These are phyloP conservation scores for Lordiphosa fenestrarum DNA, from an alignment of 2,888 invertebrate genomes.

Conservation along the genomic window DNA sequence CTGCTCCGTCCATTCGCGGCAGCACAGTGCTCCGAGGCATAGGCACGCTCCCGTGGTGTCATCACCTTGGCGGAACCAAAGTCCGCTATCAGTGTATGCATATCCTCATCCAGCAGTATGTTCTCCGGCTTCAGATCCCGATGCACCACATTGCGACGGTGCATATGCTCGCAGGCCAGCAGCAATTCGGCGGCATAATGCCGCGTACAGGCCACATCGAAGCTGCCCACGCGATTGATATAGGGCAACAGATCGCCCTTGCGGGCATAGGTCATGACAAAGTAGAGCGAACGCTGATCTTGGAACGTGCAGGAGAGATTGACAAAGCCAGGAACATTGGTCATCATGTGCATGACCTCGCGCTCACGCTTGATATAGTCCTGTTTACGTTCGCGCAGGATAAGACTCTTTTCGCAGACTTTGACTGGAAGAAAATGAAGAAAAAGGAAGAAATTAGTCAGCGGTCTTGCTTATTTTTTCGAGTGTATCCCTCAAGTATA, in stretches of 20 bases:
- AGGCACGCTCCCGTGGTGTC: slow-evolving; percentile 63
- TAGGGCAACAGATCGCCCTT: slow-evolving; percentile 96
- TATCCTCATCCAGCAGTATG: slow-evolving; percentile 95
- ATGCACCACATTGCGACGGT: slow-evolving; percentile 93
- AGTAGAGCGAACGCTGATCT: slow-evolving; percentile 94
- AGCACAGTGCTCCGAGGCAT: slow-evolving; percentile 40
- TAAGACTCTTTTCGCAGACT: slow-evolving; percentile 97
- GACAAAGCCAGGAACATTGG: slow-evolving; percentile 93
- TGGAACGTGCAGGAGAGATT: slow-evolving; percentile 98
- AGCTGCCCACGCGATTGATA: slow-evolving; percentile 93
- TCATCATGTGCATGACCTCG: slow-evolving; percentile 93
- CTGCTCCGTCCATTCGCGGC: slow-evolving; percentile 12
- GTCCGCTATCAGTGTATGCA: slow-evolving; percentile 98
- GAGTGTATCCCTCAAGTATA: too few relatives aligned
- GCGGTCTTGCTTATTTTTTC: too few relatives aligned
- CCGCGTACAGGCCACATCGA: slow-evolving; percentile 92
- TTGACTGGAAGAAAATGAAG: slow-evolving; percentile 86
- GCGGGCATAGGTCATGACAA: slow-evolving; percentile 96
- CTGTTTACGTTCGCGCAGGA: slow-evolving; percentile 95
- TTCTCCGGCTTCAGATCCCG: slow-evolving; percentile 98
- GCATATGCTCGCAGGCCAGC: slow-evolving; percentile 94
- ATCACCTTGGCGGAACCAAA: slow-evolving; percentile 97
- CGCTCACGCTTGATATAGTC: slow-evolving; percentile 97
- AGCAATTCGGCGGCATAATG: slow-evolving; percentile 98
- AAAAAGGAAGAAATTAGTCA: slow-evolving; percentile 11